Evolutionary conservation across 2,888 invertebrate species (phyloP).

Genomic region (Drosophila parthenogenetica): DNA sequence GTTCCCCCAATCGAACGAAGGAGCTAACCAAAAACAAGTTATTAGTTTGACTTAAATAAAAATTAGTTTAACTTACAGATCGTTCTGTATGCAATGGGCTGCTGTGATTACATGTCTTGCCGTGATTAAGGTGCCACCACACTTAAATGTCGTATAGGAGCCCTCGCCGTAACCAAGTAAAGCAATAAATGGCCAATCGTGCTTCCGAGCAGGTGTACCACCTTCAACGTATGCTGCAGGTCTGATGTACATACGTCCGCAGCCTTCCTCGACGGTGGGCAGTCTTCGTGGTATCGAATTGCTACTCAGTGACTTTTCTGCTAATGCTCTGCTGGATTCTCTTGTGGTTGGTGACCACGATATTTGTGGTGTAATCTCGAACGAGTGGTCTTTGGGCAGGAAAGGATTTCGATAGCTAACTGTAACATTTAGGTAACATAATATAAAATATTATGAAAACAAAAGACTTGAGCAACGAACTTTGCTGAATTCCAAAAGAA

Average conservation of each 20-base stretch:
- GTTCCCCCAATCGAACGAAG: slow-evolving; percentile 90
- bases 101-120: slow-evolving; percentile 89
- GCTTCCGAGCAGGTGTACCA: slow-evolving; percentile 88
- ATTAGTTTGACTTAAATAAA: neutral
- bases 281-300: slow-evolving; percentile 53
- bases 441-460: too few relatives aligned
- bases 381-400: neutral
- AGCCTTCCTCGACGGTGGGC: slow-evolving; percentile 85
- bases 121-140: slow-evolving; percentile 86
- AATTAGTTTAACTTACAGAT: slow-evolving; percentile 72
- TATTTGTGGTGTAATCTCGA: neutral
- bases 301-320: neutral
- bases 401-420: neutral
- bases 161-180: slow-evolving; percentile 89
- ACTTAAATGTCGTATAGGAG: slow-evolving; percentile 81
- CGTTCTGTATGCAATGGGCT: slow-evolving; percentile 81
- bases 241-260: slow-evolving; percentile 87
- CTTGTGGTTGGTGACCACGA: neutral
- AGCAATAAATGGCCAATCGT: slow-evolving; percentile 93
- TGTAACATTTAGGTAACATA: too few relatives aligned
- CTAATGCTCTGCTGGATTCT: neutral
- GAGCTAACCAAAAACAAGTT: slow-evolving; percentile 40
- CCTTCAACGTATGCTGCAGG: slow-evolving; percentile 89
- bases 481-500: too few relatives aligned
- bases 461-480: too few relatives aligned